Percentiles rank a stretch among this genome's conserved stretches.
phyloP scores from a whole-genome alignment of 2,113 vertebrate genomes.

The Siniperca knerii region DNA sequence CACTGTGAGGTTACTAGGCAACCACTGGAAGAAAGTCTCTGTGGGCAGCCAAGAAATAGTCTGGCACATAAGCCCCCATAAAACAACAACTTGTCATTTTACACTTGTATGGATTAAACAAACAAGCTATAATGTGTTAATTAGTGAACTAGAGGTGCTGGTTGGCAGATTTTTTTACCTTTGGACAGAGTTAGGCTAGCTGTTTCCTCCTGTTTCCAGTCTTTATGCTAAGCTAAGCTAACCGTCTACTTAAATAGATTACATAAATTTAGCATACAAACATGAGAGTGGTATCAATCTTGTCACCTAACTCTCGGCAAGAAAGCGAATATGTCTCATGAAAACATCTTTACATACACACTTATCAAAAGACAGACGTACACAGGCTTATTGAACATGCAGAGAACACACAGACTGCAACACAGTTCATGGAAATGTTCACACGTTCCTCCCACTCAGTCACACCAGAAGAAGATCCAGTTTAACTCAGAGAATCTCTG shows the following conservation, averaged over 20 bases:
- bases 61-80: neutral
- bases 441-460: slow-evolving; percentile 6
- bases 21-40: no score
- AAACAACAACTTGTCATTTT: neutral
- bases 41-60: no score
- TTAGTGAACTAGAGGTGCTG: no score
- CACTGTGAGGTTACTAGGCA: no score
- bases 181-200: neutral
- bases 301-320: no score
- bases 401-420: neutral
- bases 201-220: neutral
- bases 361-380: neutral
- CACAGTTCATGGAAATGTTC: neutral
- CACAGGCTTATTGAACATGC: neutral
- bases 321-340: neutral
- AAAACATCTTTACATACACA: neutral
- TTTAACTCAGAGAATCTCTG: neutral
- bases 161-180: no score
- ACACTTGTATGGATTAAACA: neutral
- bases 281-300: neutral
- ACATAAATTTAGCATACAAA: neutral
- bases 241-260: neutral
- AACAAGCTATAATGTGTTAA: neutral
- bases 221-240: neutral
- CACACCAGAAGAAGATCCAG: neutral